Percentiles rank a stretch among this genome's conserved stretches.
Evolutionary conservation across 2,888 invertebrate genomes (phyloP).

Genomic region (Chrysopilus asiliformis): DNA sequence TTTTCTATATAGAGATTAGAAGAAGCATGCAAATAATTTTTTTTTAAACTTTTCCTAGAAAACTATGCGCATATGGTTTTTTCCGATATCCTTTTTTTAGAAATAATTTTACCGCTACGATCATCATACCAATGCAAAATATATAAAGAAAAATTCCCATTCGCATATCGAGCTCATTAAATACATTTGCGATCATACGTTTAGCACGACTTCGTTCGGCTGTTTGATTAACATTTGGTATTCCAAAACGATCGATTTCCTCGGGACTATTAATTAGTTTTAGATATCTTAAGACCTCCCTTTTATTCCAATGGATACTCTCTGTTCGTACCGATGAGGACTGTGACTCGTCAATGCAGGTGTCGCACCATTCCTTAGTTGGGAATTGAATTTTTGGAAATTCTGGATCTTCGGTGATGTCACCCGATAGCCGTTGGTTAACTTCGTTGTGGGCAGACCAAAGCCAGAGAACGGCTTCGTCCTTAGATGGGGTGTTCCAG

Average conservation of each 20-base stretch:
- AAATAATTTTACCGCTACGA: constrained; percentile 63
- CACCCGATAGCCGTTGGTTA: constrained; percentile 74
- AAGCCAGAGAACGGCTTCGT: constrained; percentile 78
- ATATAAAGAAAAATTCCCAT: constrained; percentile 63
- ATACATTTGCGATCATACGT: constrained; percentile 25
- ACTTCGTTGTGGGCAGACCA: constrained; percentile 92
- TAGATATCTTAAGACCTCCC: constrained; percentile 27
- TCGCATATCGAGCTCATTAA: constrained; percentile 49
- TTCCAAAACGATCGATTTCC: constrained; percentile 27
- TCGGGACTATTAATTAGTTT: constrained; percentile 29
- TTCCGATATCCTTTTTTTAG: constrained; percentile 51
- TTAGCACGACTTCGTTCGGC: constrained; percentile 25
- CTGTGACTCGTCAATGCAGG: constrained; percentile 41
- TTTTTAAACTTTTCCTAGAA: constrained; percentile 59
- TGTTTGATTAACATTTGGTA: constrained; percentile 17
- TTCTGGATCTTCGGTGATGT: constrained; percentile 77
- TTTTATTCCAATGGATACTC: constrained; percentile 27
- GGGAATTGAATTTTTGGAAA: constrained; percentile 89
- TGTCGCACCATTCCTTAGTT: constrained; percentile 46
- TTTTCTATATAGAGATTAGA: too few species aligned
- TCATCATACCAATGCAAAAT: constrained; percentile 58
- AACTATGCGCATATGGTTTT: constrained; percentile 56
- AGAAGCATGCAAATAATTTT: too few species aligned
- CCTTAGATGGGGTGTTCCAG: constrained; percentile 51
- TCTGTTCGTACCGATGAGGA: constrained; percentile 14